phyloP scores from a whole-genome alignment of 2,113 vertebrate species.

The Alaudala cheleensis region DNA sequence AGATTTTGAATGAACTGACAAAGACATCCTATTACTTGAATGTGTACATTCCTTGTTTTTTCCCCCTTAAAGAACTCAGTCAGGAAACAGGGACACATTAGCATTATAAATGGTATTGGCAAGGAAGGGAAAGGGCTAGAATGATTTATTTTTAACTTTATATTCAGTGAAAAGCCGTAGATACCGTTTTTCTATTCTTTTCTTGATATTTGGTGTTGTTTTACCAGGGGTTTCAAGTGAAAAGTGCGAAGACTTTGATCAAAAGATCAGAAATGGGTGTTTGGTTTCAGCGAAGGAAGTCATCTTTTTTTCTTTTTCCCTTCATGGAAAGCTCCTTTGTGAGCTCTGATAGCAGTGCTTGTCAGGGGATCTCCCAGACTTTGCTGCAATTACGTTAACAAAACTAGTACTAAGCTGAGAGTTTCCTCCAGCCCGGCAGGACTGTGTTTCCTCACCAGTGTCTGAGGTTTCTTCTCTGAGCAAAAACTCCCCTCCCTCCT shows the following conservation, averaged over 20 bases:
- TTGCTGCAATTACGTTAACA: neutral
- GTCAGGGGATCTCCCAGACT: neutral
- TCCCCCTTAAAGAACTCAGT: neutral
- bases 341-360: neutral
- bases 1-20: neutral
- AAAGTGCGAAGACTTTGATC: neutral
- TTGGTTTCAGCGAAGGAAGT: neutral
- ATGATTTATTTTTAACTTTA: neutral
- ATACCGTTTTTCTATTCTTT: neutral
- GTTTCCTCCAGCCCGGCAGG: neutral
- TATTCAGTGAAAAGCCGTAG: neutral
- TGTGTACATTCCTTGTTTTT: slow-evolving; percentile 17
- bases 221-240: neutral
- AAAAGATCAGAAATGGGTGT: neutral
- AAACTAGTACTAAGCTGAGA: neutral
- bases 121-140: neutral
- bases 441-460: neutral
- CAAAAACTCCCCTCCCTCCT: neutral
- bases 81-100: slow-evolving; percentile 25
- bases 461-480: neutral
- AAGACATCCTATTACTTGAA: slow-evolving; percentile 6
- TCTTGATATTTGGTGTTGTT: neutral
- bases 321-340: neutral
- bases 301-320: rapidly evolving
- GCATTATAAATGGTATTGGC: slow-evolving; percentile 5